Evolutionary conservation across 2,797 vertebrate species (phyloP).

Genomic region (Iguana delicatissima): DNA sequence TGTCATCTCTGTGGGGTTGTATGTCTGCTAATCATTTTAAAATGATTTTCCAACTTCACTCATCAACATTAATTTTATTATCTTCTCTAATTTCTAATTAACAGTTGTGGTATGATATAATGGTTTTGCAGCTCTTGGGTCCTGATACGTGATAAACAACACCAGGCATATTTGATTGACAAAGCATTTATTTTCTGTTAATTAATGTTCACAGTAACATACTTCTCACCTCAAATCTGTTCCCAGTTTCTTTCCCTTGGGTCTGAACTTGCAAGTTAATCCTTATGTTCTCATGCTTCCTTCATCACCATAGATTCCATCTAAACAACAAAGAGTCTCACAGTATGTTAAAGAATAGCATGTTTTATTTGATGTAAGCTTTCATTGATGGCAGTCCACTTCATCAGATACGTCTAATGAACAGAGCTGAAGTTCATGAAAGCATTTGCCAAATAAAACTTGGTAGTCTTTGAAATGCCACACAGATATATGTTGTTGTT

Average conservation of each 20-base stretch:
- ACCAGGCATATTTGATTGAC: neutral
- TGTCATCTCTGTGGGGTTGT: neutral
- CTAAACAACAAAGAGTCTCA: neutral
- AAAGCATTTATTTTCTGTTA: constrained; percentile 2
- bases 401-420: no score
- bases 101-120: constrained; percentile 32
- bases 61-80: constrained; percentile 42
- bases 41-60: constrained; percentile 45
- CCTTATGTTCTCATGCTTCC: constrained; percentile 17
- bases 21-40: constrained; percentile 38
- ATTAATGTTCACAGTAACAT: constrained; percentile 20
- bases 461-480: no score
- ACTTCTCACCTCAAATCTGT: constrained; percentile 16
- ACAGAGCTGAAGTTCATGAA: no score
- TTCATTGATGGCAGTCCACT: no score
- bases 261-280: neutral
- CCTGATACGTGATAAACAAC: constrained; percentile 23
- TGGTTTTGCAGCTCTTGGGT: constrained; percentile 26
- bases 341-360: neutral
- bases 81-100: constrained; percentile 54
- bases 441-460: no score
- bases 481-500: no score
- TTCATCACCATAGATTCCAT: constrained; percentile 22
- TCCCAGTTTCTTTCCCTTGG: neutral
- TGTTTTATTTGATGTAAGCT: no score